phyloP scores from a whole-genome alignment of 2,797 vertebrate species.

The Microctenopoma steveboyesi region DNA sequence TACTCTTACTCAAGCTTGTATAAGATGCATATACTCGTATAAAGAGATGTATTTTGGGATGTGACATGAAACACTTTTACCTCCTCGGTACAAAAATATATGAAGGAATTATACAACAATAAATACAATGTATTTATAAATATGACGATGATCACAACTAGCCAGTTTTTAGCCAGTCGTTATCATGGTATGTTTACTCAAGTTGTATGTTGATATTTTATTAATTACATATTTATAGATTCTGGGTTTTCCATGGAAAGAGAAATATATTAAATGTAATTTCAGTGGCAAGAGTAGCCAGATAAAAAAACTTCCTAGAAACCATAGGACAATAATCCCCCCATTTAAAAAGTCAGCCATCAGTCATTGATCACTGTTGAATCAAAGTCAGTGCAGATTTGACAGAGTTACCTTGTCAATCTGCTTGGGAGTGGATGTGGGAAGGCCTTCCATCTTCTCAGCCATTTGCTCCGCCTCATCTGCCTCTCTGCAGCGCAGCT shows the following conservation, averaged over 20 bases:
- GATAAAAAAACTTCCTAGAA: background rate
- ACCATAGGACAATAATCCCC: background rate
- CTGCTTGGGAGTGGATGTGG: slow-evolving; percentile 87
- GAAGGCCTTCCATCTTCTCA: slow-evolving; percentile 77
- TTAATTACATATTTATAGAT: background rate
- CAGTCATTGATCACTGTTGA: background rate
- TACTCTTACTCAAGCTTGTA: background rate
- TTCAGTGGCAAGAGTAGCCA: background rate
- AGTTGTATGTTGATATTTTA: too few species aligned
- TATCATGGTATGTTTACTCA: background rate
- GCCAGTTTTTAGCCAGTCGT: background rate
- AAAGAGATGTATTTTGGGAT: background rate
- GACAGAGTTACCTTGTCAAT: slow-evolving; percentile 87
- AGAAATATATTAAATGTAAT: background rate
- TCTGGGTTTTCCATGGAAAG: background rate
- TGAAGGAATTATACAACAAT: too few species aligned
- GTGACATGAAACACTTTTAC: too few species aligned
- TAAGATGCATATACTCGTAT: background rate
- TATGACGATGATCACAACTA: background rate
- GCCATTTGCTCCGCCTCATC: slow-evolving; percentile 88
- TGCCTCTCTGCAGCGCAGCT: slow-evolving; percentile 91
- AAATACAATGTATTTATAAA: background rate
- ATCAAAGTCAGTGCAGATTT: background rate
- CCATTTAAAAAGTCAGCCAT: background rate
- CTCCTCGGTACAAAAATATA: background rate